Conservation (phyloP, 1,140 invertebrate species). For the Cotesia glomerata region DNA sequence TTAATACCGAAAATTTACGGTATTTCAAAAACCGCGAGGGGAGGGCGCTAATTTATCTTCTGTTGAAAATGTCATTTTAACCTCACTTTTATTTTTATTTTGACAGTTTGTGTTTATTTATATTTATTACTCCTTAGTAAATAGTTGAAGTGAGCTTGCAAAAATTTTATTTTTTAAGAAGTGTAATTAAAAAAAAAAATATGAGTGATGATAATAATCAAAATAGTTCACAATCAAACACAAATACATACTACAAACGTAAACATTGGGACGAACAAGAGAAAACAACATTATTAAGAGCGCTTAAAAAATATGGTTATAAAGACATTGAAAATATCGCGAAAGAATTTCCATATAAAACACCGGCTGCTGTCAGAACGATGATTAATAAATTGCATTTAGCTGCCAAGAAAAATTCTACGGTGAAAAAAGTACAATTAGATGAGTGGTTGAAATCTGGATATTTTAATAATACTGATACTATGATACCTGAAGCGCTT, state of each 20-base stretch:
- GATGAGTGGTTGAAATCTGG: slow-evolving; percentile 27
- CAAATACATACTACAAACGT: neutral
- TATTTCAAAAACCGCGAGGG: too few relatives aligned
- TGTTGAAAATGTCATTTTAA: too few relatives aligned
- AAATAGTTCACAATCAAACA: too few relatives aligned
- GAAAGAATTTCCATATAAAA: slow-evolving; percentile 27
- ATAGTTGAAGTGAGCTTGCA: too few relatives aligned
- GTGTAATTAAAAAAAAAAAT: too few relatives aligned
- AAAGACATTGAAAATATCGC: slow-evolving; percentile 26
- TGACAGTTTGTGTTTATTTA: too few relatives aligned
- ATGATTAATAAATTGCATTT: slow-evolving; percentile 30
- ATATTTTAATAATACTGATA: neutral
- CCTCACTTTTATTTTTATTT: too few relatives aligned
- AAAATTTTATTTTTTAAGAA: too few relatives aligned
- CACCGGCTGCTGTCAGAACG: slow-evolving; percentile 17
- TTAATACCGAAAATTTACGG: too few relatives aligned
- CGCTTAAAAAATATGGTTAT: slow-evolving; percentile 31
- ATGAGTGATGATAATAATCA: too few relatives aligned
- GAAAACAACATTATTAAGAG: slow-evolving; percentile 25
- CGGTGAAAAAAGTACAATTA: neutral
- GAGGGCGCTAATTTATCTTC: too few relatives aligned
- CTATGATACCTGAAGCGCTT: slow-evolving; percentile 29
- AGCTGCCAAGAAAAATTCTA: slow-evolving; percentile 7
- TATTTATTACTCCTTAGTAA: too few relatives aligned
- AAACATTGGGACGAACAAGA: slow-evolving; percentile 32